These are phyloP conservation scores for Scaptomyza cyrtandrae DNA, from an alignment of 2,888 invertebrate species.

Conservation along the genomic window DNA sequence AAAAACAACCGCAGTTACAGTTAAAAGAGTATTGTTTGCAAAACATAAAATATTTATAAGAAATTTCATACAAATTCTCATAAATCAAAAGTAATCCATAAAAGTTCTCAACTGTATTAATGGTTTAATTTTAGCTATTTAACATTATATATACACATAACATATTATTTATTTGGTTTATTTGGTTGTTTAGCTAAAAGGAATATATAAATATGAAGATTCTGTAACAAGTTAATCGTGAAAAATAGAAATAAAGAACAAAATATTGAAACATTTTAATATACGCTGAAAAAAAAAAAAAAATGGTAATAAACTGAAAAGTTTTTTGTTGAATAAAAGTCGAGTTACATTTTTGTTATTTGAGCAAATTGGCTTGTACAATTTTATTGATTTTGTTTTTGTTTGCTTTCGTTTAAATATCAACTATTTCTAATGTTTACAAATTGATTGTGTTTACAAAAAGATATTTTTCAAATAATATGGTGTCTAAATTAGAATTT, in stretches of 20 bases:
- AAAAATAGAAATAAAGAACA: no score
- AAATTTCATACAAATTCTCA: background rate
- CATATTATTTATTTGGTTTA: no score
- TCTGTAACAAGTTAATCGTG: no score
- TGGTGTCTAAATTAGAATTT: conserved; percentile 22
- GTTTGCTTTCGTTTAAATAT: conserved; percentile 30
- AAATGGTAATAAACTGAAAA: no score
- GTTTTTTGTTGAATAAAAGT: conserved; percentile 5
- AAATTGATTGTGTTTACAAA: conserved; percentile 30
- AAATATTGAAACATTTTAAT: no score
- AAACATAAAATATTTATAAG: background rate
- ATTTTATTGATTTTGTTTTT: conserved; percentile 79
- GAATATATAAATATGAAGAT: no score
- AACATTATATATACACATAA: no score
- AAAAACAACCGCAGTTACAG: background rate
- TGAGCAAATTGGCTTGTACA: conserved; percentile 83
- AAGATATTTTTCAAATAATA: conserved; percentile 24
- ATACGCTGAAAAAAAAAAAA: conserved; percentile 17
- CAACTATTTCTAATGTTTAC: conserved; percentile 63
- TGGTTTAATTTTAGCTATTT: background rate
- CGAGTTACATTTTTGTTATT: conserved; percentile 66
- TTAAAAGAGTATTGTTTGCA: no score
- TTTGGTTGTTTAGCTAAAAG: no score
- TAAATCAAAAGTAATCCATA: background rate
- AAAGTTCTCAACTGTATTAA: background rate